Evolutionary conservation across 2,888 invertebrate species (phyloP).

Genomic region (Endomychus coccineus): DNA sequence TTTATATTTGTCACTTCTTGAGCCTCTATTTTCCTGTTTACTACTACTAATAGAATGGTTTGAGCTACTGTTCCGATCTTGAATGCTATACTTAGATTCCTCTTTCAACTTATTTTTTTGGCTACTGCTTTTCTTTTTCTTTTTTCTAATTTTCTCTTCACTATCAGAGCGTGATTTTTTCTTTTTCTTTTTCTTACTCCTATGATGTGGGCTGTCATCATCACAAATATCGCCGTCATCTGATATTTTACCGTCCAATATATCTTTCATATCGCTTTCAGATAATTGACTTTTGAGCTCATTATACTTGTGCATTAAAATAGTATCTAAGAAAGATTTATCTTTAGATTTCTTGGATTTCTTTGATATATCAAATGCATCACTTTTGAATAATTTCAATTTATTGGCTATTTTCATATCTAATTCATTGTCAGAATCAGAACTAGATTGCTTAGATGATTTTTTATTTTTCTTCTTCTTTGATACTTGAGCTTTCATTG

Average conservation of each 20-base stretch:
- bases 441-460: slow-evolving; percentile 26
- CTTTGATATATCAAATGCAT: slow-evolving; percentile 22
- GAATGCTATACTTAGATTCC: too few relatives aligned
- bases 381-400: slow-evolving; percentile 28
- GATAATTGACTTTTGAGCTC: slow-evolving; percentile 53
- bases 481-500: slow-evolving; percentile 55
- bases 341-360: slow-evolving; percentile 30
- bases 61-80: too few relatives aligned
- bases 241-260: slow-evolving; percentile 39
- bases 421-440: slow-evolving; percentile 15
- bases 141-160: too few relatives aligned
- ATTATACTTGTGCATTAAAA: slow-evolving; percentile 63
- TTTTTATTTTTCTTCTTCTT: slow-evolving; percentile 49
- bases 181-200: too few relatives aligned
- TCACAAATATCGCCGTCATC: slow-evolving; percentile 5
- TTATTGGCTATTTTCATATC: slow-evolving; percentile 35
- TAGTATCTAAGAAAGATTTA: slow-evolving; percentile 53
- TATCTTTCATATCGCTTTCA: slow-evolving; percentile 38
- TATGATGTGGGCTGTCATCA: too few relatives aligned
- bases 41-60: too few relatives aligned
- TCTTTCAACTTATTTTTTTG: too few relatives aligned
- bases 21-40: too few relatives aligned
- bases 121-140: too few relatives aligned
- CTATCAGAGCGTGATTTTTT: too few relatives aligned
- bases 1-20: too few relatives aligned